These are phyloP conservation scores for Plodia interpunctella DNA, from an alignment of 1,140 invertebrate species.

Conservation along the genomic window DNA sequence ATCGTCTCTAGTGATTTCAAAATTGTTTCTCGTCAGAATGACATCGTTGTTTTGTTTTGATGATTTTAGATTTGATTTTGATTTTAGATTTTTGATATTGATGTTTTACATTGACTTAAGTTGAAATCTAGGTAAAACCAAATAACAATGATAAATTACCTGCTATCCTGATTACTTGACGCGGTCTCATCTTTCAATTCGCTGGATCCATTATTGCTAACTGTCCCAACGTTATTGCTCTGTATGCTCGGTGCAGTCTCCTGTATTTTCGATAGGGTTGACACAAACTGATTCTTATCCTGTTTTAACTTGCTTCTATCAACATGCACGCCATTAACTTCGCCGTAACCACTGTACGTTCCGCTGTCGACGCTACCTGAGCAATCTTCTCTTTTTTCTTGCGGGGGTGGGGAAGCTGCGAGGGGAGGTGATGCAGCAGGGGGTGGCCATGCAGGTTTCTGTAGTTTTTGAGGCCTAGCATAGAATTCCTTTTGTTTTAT, in stretches of 20 bases:
- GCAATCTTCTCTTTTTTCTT: constrained; percentile 59
- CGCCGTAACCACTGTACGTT: constrained; percentile 63
- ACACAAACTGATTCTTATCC: constrained; percentile 77
- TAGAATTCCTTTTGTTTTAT: constrained; percentile 85
- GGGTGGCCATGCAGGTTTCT: constrained; percentile 85
- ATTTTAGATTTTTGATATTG: too few relatives aligned
- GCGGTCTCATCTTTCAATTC: constrained; percentile 46
- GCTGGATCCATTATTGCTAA: constrained; percentile 51
- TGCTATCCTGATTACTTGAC: constrained; percentile 63
- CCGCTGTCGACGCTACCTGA: constrained; percentile 67
- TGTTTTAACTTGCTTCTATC: constrained; percentile 65
- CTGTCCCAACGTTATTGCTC: constrained; percentile 57
- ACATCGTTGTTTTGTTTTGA: too few relatives aligned
- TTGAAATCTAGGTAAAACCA: not conserved
- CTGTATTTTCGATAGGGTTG: constrained; percentile 80
- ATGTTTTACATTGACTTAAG: too few relatives aligned
- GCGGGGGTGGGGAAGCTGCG: constrained; percentile 50
- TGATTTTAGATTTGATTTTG: too few relatives aligned
- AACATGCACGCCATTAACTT: constrained; percentile 57
- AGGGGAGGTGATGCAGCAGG: constrained; percentile 57
- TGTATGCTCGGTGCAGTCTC: constrained; percentile 77
- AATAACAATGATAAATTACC: constrained; percentile 25
- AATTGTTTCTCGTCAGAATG: too few relatives aligned
- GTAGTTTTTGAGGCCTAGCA: constrained; percentile 85
- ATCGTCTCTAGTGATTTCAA: too few relatives aligned